Evolutionary conservation across 2,113 vertebrate genomes (phyloP).

Genomic region (Ameiurus melas): DNA sequence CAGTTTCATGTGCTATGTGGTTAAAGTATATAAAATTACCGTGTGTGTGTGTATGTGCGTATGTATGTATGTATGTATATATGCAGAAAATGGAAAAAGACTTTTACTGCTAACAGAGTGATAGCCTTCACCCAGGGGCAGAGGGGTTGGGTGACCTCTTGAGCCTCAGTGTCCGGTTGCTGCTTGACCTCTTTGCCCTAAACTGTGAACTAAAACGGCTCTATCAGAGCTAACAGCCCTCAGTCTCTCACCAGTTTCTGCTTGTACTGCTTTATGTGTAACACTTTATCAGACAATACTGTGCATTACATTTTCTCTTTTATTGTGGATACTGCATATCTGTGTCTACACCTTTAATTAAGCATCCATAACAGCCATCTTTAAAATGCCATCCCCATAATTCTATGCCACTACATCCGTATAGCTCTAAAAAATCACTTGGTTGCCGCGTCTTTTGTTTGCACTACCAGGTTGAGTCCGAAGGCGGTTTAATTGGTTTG

Average conservation of each 20-base stretch:
- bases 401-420: slow-evolving; percentile 27
- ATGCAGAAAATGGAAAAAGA: neutral
- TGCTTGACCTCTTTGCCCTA: slow-evolving; percentile 34
- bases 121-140: neutral
- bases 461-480: neutral
- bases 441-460: neutral
- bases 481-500: slow-evolving; percentile 41
- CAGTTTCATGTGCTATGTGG: neutral
- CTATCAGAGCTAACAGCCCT: neutral
- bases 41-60: neutral
- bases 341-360: neutral
- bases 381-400: neutral
- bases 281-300: neutral
- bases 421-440: slow-evolving; percentile 2
- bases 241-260: neutral
- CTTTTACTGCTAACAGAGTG: neutral
- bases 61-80: neutral
- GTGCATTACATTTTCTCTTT: no score
- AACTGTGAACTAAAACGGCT: slow-evolving; percentile 34
- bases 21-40: neutral
- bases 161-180: slow-evolving; percentile 10
- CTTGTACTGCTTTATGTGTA: neutral
- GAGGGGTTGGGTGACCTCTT: slow-evolving; percentile 29
- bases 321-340: neutral
- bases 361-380: neutral